Evolutionary conservation across 2,888 invertebrate genomes (phyloP).

Genomic region (Lasioglossum oenotherae): DNA sequence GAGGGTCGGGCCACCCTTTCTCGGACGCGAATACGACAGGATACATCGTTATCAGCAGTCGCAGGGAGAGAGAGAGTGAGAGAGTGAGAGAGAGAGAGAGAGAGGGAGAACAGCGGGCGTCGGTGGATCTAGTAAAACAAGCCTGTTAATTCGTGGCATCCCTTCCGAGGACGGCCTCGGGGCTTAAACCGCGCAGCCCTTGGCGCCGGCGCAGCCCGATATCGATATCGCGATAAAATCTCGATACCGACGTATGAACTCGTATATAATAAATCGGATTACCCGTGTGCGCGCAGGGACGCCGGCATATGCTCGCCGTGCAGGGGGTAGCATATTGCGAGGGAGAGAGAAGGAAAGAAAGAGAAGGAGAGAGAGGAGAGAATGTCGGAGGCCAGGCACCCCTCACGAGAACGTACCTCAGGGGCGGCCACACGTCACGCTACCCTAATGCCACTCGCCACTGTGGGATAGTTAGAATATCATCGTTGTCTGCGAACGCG

Average conservation of each 20-base stretch:
- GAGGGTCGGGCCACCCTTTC: constrained; percentile 29
- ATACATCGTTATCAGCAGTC: constrained; percentile 56
- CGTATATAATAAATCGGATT: constrained; percentile 84
- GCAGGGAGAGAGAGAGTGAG: constrained; percentile 26
- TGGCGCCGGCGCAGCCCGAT: constrained; percentile 63
- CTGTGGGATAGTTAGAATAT: constrained; percentile 82
- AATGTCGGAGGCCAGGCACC: constrained; percentile 56
- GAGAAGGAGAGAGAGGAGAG: neutral
- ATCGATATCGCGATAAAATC: constrained; percentile 83
- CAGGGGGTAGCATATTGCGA: constrained; percentile 75
- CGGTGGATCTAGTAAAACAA: constrained; percentile 76
- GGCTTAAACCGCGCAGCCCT: constrained; percentile 70
- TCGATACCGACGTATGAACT: constrained; percentile 73
- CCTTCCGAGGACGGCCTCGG: constrained; percentile 53
- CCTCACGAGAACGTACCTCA: constrained; percentile 71
- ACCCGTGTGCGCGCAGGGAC: constrained; percentile 73
- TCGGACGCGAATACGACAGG: constrained; percentile 39
- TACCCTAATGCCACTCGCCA: constrained; percentile 72
- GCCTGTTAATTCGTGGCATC: constrained; percentile 79
- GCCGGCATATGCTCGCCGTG: constrained; percentile 79
- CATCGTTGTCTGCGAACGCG: constrained; percentile 67
- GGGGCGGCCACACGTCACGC: constrained; percentile 72
- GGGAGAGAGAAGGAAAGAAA: constrained; percentile 49
- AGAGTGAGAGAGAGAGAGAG: neutral
- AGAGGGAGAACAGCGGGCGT: constrained; percentile 32